These are phyloP conservation scores for Sceloporus tristichus DNA, from an alignment of 2,113 vertebrate species.

Conservation along the genomic window DNA sequence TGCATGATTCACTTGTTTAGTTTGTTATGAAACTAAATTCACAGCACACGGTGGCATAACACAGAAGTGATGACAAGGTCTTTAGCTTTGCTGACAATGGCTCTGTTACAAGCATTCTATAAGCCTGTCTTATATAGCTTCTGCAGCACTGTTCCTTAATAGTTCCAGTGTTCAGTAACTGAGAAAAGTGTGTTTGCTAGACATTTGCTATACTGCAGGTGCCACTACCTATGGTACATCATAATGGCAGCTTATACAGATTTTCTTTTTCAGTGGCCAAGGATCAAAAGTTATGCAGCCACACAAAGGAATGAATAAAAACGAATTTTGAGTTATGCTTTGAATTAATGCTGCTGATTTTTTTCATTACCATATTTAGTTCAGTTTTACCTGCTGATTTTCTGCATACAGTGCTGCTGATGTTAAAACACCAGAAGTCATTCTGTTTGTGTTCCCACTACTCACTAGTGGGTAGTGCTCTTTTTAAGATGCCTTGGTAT, in stretches of 20 bases:
- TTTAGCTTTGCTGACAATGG: background rate
- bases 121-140: background rate
- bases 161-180: background rate
- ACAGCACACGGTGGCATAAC: constrained; percentile 3
- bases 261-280: background rate
- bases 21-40: constrained; percentile 19
- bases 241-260: background rate
- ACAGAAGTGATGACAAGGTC: constrained; percentile 14
- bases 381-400: background rate
- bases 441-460: background rate
- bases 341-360: background rate
- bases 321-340: background rate
- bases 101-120: constrained; percentile 18
- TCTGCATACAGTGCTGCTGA: background rate
- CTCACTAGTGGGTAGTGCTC: background rate
- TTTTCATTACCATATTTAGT: background rate
- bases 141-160: constrained; percentile 1
- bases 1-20: background rate
- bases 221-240: background rate
- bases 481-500: background rate
- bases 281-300: background rate
- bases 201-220: background rate
- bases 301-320: background rate
- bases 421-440: background rate
- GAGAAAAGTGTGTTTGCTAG: background rate